Conservation (phyloP, 2,113 vertebrate species). For the Thamnaconus septentrionalis region DNA sequence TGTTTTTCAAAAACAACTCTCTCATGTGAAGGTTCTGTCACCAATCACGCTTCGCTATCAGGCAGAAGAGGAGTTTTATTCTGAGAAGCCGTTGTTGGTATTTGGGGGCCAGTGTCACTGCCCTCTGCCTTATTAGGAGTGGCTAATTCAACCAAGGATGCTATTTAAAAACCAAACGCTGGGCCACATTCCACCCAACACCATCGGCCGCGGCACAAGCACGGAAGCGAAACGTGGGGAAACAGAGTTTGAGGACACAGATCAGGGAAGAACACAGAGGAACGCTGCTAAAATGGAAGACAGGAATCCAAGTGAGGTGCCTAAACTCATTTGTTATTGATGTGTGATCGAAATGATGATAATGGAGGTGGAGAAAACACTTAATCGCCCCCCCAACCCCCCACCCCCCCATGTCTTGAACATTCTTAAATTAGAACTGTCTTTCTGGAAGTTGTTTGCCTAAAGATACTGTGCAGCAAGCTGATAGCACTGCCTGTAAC, state of each 20-base stretch:
- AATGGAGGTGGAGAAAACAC: too few species aligned
- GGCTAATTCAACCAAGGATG: conserved; percentile 56
- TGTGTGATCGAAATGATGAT: too few species aligned
- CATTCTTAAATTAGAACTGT: conserved; percentile 55
- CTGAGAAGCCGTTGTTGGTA: conserved; percentile 65
- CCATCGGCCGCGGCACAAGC: conserved; percentile 43
- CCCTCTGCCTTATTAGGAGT: conserved; percentile 75
- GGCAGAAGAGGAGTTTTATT: conserved; percentile 52
- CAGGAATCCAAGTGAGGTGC: not conserved
- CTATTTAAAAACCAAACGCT: conserved; percentile 78
- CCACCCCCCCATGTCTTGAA: conserved; percentile 19
- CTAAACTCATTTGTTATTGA: not conserved
- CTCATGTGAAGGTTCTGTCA: conserved; percentile 6
- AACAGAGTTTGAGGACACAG: conserved; percentile 5
- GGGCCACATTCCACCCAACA: conserved; percentile 69
- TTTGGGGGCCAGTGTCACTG: conserved; percentile 64
- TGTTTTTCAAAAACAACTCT: not conserved
- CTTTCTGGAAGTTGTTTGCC: conserved; percentile 35
- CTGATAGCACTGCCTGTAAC: conserved; percentile 33
- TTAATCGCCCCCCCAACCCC: too few species aligned
- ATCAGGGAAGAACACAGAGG: not conserved
- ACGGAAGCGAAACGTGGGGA: conserved; percentile 32
- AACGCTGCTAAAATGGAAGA: not conserved
- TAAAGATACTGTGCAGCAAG: conserved; percentile 56
- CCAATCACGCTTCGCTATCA: conserved; percentile 13